Conservation (phyloP, 2,113 vertebrate genomes). For the Pica pica region DNA sequence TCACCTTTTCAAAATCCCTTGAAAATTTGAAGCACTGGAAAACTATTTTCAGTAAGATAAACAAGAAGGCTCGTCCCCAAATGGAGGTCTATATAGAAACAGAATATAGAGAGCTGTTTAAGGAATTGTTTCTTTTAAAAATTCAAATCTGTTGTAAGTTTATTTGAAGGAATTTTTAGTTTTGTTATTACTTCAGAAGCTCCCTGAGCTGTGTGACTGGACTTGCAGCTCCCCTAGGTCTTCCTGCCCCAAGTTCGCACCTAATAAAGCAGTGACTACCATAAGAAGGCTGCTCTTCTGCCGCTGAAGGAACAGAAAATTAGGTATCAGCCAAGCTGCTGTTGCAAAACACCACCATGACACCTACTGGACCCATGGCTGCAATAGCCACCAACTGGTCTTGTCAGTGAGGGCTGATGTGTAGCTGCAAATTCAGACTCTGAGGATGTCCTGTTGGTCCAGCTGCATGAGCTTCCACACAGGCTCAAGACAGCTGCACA, state of each 20-base stretch:
- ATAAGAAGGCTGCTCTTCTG: background rate
- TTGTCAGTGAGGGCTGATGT: background rate
- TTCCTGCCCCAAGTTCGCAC: background rate
- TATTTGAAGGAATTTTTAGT: background rate
- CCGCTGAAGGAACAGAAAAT: background rate
- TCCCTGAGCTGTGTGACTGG: background rate
- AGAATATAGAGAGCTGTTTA: background rate
- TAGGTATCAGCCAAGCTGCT: background rate
- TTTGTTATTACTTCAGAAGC: background rate
- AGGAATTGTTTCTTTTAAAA: background rate
- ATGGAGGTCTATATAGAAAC: background rate
- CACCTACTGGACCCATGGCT: background rate
- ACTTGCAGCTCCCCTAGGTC: background rate
- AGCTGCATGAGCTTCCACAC: background rate
- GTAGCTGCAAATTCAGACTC: background rate
- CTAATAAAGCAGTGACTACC: background rate
- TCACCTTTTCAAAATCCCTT: background rate
- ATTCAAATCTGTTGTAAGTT: background rate
- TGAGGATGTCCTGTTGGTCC: background rate
- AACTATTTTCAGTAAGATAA: background rate
- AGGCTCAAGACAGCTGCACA: background rate
- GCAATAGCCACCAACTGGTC: background rate
- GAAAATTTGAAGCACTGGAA: background rate
- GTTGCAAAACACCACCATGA: background rate
- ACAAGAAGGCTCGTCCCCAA: background rate